Base-by-base conservation (phyloP, 2,797 vertebrate species). In the Masticophis lateralis region DNA sequence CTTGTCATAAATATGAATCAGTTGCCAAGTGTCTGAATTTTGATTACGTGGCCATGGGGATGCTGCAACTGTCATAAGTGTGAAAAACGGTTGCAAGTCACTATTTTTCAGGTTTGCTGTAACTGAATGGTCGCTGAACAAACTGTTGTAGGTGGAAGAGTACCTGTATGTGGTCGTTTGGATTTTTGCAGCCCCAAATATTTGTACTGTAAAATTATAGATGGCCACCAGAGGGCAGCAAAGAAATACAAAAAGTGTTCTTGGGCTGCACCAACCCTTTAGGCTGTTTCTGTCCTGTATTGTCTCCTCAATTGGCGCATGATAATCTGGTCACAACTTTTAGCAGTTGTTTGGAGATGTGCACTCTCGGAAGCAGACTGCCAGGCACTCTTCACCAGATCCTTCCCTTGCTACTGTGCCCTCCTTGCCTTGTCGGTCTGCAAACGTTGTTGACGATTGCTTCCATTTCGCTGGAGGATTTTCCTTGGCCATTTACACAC, bases 371-470 rank as follows among this genome's bases (percentile, higher is more conserved):
- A 43, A 43, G 18, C 66, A 32, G n/a, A 16, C n/a, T 2, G 6
- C 28, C n/a, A 69, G 12, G 5, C 18, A 2, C 32, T 22, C 32
- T 37, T 37, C 6, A 25, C 63, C 16, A 0, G 2, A 2, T 0
- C 5, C 7, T 37, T 74, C 32, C 32, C 69, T 74, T 43, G 37
- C 74, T 79, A 2, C 32, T 43, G 8, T 22, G 74, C 18, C 37
- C 37, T 79, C 18, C 74, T 51, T 11, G 37, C 37, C 74, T 79
- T 43, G 18, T 69, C 18, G 4, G 13, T 69, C 66, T 6, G 2
- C 66, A 69, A 18, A 18, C 2, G n/a, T 32, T 69, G n/a, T 79
- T 22, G 37, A 25, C 74, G 4, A 22, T 11, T 22, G 74, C 20
- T 43, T 79, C 74, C 18, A 22, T 79, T 22, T 43, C 37, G 1